phyloP scores from a whole-genome alignment of 64 coral and sea anemone species.

The Porites lutea region DNA sequence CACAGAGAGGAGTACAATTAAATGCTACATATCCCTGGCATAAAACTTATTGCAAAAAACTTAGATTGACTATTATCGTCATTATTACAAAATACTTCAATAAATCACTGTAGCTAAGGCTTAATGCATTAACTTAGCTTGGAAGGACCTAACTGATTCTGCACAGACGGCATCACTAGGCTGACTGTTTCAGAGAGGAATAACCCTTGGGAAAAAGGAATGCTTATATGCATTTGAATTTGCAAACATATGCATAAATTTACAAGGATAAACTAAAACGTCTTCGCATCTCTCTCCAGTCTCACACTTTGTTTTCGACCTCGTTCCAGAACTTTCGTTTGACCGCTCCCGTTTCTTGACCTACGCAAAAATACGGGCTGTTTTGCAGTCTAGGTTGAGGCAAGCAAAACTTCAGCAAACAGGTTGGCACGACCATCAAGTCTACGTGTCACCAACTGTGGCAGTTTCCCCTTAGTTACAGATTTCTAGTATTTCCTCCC shows the following conservation, averaged over 20 bases:
- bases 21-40: neutral
- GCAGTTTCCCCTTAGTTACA: too few species aligned
- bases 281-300: too few species aligned
- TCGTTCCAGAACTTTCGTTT: too few species aligned
- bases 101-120: neutral
- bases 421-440: too few species aligned
- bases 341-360: too few species aligned
- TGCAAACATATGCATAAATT: constrained; percentile 35
- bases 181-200: constrained; percentile 37
- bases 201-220: constrained; percentile 34
- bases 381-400: too few species aligned
- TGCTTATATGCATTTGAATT: constrained; percentile 46
- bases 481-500: too few species aligned
- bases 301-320: too few species aligned
- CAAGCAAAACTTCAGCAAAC: too few species aligned
- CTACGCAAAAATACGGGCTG: too few species aligned
- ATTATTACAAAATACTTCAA: neutral
- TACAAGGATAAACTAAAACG: too few species aligned
- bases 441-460: too few species aligned
- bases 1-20: neutral
- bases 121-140: neutral
- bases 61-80: neutral
- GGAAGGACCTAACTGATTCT: neutral
- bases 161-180: constrained; percentile 3
- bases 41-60: neutral